Evolutionary conservation across 2,888 invertebrate species (phyloP).

Genomic region (Pemphredon lugubris): DNA sequence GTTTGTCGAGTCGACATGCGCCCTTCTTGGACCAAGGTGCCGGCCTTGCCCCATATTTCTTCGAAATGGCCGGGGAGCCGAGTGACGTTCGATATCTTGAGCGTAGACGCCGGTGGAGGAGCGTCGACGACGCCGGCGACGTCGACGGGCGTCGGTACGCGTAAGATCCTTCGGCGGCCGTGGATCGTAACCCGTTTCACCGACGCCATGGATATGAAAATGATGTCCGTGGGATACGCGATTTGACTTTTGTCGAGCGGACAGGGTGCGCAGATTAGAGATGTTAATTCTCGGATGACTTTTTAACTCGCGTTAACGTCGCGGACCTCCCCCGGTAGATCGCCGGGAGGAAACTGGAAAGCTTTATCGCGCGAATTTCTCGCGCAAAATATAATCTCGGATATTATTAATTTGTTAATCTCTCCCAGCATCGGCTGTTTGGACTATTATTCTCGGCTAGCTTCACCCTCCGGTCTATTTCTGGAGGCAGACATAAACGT

Average conservation of each 20-base stretch:
- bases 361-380: too few species aligned
- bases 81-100: constrained; percentile 68
- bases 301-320: too few species aligned
- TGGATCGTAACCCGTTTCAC: not conserved
- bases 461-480: too few species aligned
- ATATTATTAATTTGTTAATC: too few species aligned
- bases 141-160: constrained; percentile 37
- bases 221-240: not conserved
- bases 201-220: not conserved
- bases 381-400: too few species aligned
- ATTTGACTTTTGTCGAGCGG: not conserved
- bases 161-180: constrained; percentile 29
- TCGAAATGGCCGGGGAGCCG: constrained; percentile 66
- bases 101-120: constrained; percentile 51
- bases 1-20: constrained; percentile 66
- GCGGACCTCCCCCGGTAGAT: too few species aligned
- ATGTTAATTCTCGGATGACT: too few species aligned
- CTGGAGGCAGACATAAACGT: not conserved
- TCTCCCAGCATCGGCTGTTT: too few species aligned
- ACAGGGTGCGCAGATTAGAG: not conserved
- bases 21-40: constrained; percentile 73
- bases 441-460: too few species aligned
- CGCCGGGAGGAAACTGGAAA: too few species aligned
- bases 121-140: constrained; percentile 36
- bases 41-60: constrained; percentile 73